Evolutionary conservation across 2,797 vertebrate genomes (phyloP).

Genomic region (Spatula clypeata): DNA sequence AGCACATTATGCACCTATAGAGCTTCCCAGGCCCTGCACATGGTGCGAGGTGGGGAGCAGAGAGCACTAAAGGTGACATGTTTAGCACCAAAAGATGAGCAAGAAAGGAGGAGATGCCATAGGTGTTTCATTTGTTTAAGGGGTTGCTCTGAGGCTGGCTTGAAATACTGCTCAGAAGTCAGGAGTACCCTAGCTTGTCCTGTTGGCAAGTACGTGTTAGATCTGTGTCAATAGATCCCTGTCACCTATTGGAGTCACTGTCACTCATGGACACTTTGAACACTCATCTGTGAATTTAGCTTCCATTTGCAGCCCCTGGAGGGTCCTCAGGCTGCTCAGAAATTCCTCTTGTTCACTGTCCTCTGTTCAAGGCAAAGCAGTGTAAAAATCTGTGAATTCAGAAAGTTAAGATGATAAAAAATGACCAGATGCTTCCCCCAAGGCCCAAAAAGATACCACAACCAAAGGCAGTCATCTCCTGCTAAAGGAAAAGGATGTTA

Average conservation of each 20-base stretch:
- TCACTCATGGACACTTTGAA: neutral
- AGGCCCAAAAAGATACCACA: neutral
- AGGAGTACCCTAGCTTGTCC: neutral
- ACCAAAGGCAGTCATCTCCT: neutral
- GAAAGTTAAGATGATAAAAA: neutral
- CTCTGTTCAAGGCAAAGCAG: neutral
- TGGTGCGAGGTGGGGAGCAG: neutral
- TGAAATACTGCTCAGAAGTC: neutral
- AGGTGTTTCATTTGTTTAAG: neutral
- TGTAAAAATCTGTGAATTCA: neutral
- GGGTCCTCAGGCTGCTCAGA: neutral
- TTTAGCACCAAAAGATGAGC: neutral
- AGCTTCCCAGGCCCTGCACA: neutral
- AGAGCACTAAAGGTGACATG: accelerated
- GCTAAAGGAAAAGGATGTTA: neutral
- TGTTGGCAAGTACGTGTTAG: neutral
- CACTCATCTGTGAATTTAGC: neutral
- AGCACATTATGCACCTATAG: neutral
- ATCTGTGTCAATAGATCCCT: neutral
- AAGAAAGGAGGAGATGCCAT: neutral
- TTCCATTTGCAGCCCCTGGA: neutral
- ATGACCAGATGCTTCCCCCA: neutral
- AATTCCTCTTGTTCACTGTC: neutral
- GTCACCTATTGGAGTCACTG: neutral
- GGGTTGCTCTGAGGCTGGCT: neutral